These are phyloP conservation scores for Eolophus roseicapilla DNA, from an alignment of 2,113 vertebrate species.

Conservation along the genomic window DNA sequence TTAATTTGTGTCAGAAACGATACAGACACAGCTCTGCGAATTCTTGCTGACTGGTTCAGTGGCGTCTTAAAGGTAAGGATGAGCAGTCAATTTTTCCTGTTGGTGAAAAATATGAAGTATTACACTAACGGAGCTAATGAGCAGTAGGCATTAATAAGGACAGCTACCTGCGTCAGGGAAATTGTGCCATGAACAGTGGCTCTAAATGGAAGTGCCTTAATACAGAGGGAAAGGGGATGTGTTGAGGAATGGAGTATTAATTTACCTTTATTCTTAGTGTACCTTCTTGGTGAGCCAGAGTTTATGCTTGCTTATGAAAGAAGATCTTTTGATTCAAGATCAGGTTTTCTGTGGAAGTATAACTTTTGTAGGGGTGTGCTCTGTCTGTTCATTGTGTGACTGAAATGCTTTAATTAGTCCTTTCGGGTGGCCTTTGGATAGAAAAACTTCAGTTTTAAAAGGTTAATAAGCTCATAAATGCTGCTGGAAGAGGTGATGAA, in stretches of 20 bases:
- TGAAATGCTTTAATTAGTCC: neutral
- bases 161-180: neutral
- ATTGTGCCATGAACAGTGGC: neutral
- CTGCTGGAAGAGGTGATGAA: neutral
- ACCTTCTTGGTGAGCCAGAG: neutral
- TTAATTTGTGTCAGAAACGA: slow-evolving; percentile 59
- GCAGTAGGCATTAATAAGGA: neutral
- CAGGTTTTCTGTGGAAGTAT: neutral
- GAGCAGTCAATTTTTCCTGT: neutral
- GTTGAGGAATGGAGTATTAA: neutral
- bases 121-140: neutral
- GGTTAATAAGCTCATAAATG: neutral
- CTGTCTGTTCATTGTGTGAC: neutral
- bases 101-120: neutral
- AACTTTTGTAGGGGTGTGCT: neutral
- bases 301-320: neutral
- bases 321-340: neutral
- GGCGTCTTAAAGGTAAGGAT: slow-evolving; percentile 61
- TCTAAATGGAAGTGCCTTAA: neutral
- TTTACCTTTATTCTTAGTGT: neutral
- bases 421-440: neutral
- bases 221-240: neutral
- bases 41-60: slow-evolving; percentile 69
- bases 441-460: neutral
- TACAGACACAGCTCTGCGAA: slow-evolving; percentile 63